phyloP scores from a whole-genome alignment of 2,797 vertebrate species.

The Sebastes hubbsi region DNA sequence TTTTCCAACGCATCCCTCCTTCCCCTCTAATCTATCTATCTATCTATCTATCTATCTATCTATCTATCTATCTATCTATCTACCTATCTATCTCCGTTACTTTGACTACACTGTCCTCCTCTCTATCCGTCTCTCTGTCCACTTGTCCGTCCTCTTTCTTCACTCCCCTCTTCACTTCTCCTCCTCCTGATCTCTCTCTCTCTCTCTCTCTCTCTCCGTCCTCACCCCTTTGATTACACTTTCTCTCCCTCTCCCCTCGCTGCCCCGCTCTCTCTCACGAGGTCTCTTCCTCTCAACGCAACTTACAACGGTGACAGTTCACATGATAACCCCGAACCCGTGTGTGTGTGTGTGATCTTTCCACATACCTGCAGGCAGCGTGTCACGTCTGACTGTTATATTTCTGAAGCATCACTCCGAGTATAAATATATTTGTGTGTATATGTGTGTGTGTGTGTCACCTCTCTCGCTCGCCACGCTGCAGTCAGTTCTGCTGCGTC shows the following conservation, averaged over 20 bases:
- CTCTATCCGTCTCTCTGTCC: neutral
- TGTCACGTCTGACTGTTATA: neutral
- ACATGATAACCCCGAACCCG: conserved; percentile 10
- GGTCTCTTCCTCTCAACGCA: conserved; percentile 25
- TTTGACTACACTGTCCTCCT: neutral
- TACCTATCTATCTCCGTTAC: neutral
- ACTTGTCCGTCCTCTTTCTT: neutral
- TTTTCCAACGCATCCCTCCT: conserved; percentile 59
- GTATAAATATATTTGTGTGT: neutral
- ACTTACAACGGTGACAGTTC: conserved; percentile 30
- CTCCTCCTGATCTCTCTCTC: neutral
- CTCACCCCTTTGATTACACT: conserved; percentile 30
- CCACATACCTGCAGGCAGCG: neutral
- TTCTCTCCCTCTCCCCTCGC: neutral
- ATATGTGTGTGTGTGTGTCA: neutral
- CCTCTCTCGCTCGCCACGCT: conserved; percentile 3
- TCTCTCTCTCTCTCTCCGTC: neutral
- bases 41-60: neutral
- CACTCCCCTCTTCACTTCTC: neutral
- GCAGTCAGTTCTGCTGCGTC: conserved; percentile 50
- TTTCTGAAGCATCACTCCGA: neutral
- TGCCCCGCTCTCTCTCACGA: neutral
- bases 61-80: neutral
- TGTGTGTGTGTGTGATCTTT: neutral
- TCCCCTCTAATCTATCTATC: neutral